These are phyloP conservation scores for Junonia oenone DNA, from an alignment of 2,888 invertebrate genomes.

Conservation along the genomic window DNA sequence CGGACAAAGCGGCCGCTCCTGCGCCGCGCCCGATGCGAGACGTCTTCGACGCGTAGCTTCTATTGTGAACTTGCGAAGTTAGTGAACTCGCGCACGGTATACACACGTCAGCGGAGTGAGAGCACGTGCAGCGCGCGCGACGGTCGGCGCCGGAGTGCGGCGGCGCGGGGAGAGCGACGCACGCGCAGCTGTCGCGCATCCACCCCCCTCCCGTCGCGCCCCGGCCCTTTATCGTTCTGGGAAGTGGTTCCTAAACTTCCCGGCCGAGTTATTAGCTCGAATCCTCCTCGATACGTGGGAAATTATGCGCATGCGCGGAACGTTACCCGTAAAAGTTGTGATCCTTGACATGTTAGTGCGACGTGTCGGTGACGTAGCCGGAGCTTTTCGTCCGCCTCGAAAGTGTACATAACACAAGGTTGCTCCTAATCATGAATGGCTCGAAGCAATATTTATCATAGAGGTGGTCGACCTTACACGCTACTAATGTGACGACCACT, in stretches of 20 bases:
- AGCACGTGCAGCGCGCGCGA: slow-evolving; percentile 26
- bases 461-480: slow-evolving; percentile 26
- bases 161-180: slow-evolving; percentile 60
- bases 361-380: slow-evolving; percentile 52
- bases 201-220: slow-evolving; percentile 42
- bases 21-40: slow-evolving; percentile 43
- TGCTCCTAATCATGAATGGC: slow-evolving; percentile 31
- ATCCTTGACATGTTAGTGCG: slow-evolving; percentile 60
- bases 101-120: slow-evolving; percentile 7
- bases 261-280: slow-evolving; percentile 58
- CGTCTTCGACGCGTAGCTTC: slow-evolving; percentile 18
- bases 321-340: slow-evolving; percentile 55
- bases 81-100: slow-evolving; percentile 11
- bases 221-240: slow-evolving; percentile 76
- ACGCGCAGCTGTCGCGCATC: slow-evolving; percentile 71
- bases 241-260: slow-evolving; percentile 79
- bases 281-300: slow-evolving; percentile 45
- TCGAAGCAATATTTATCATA: slow-evolving; percentile 26
- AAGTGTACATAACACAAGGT: slow-evolving; percentile 30
- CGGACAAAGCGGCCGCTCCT: slow-evolving; percentile 64
- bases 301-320: slow-evolving; percentile 27
- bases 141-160: slow-evolving; percentile 24
- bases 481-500: neutral
- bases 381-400: slow-evolving; percentile 44
- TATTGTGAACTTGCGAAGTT: slow-evolving; percentile 33